Conservation (phyloP, 2,888 invertebrate genomes). For the Plagodis pulveraria region DNA sequence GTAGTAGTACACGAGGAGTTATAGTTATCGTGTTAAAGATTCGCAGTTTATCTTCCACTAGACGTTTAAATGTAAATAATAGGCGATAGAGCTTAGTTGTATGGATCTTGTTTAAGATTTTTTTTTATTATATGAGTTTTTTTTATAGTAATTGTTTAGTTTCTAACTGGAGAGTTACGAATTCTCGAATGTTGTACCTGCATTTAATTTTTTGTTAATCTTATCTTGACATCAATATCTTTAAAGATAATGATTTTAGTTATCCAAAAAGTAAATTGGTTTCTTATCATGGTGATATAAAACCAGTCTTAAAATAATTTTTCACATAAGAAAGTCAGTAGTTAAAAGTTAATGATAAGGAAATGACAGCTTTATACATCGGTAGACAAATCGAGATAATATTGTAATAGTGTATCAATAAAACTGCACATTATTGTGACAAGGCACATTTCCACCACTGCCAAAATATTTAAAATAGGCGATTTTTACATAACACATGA, state of each 20-base stretch:
- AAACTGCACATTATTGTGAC: conserved; percentile 73
- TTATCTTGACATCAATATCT: conserved; percentile 80
- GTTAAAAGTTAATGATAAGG: conserved; percentile 75
- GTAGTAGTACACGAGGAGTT: conserved; percentile 72
- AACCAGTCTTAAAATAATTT: conserved; percentile 67
- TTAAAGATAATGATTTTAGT: conserved; percentile 75
- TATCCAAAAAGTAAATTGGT: conserved; percentile 71
- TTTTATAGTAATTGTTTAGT: conserved; percentile 80
- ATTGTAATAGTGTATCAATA: conserved; percentile 51
- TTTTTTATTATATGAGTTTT: conserved; percentile 69
- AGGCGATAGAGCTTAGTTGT: conserved; percentile 73
- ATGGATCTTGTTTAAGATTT: conserved; percentile 55
- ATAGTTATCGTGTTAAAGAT: conserved; percentile 82
- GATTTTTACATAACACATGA: conserved; percentile 65
- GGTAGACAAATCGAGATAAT: conserved; percentile 67
- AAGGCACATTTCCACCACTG: conserved; percentile 86
- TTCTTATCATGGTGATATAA: conserved; percentile 65
- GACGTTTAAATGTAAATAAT: conserved; percentile 77
- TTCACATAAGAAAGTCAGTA: conserved; percentile 80
- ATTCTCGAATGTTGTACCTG: conserved; percentile 86
- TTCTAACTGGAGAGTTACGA: conserved; percentile 81
- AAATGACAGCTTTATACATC: conserved; percentile 80
- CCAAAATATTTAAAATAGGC: conserved; percentile 74
- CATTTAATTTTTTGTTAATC: conserved; percentile 83
- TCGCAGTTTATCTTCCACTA: conserved; percentile 85